Percentiles rank a stretch among this genome's conserved stretches.
These are phyloP conservation scores for Drosophila sturtevanti DNA, from an alignment of 1,140 invertebrate genomes.

Conservation along the genomic window DNA sequence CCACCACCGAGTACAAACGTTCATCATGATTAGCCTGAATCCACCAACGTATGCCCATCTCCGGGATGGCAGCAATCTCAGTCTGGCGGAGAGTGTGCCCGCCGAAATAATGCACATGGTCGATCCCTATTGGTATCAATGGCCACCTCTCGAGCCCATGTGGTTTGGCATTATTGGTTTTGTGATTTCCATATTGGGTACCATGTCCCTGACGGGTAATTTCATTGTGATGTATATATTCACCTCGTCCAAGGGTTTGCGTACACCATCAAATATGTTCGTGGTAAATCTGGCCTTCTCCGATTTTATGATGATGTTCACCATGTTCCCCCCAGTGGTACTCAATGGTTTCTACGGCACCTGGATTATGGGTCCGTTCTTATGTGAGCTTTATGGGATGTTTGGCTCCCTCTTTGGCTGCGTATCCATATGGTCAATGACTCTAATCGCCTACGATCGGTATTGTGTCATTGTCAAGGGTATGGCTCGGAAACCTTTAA, in stretches of 20 bases:
- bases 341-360: slow-evolving; percentile 91
- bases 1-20: slow-evolving; percentile 39
- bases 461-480: slow-evolving; percentile 94
- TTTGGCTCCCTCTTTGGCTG: slow-evolving; percentile 91
- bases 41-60: slow-evolving; percentile 54
- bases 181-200: slow-evolving; percentile 88
- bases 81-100: slow-evolving; percentile 89
- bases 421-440: slow-evolving; percentile 92
- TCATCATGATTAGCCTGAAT: slow-evolving; percentile 65
- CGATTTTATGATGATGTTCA: slow-evolving; percentile 91
- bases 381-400: slow-evolving; percentile 91
- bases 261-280: slow-evolving; percentile 91
- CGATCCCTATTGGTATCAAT: slow-evolving; percentile 89
- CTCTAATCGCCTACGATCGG: slow-evolving; percentile 90
- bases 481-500: slow-evolving; percentile 88
- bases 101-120: slow-evolving; percentile 89
- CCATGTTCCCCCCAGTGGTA: slow-evolving; percentile 90
- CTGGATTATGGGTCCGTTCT: slow-evolving; percentile 88
- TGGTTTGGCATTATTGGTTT: slow-evolving; percentile 92
- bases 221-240: slow-evolving; percentile 93
- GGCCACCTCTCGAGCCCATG: slow-evolving; percentile 89
- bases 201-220: slow-evolving; percentile 89
- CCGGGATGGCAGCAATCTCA: slow-evolving; percentile 85
- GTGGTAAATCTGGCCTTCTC: slow-evolving; percentile 92
- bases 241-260: slow-evolving; percentile 87